A percentile compares a stretch with the other conserved stretches of the same genome.
phyloP scores from a whole-genome alignment of 2,888 invertebrate genomes.

The Fabriciana adippe region DNA sequence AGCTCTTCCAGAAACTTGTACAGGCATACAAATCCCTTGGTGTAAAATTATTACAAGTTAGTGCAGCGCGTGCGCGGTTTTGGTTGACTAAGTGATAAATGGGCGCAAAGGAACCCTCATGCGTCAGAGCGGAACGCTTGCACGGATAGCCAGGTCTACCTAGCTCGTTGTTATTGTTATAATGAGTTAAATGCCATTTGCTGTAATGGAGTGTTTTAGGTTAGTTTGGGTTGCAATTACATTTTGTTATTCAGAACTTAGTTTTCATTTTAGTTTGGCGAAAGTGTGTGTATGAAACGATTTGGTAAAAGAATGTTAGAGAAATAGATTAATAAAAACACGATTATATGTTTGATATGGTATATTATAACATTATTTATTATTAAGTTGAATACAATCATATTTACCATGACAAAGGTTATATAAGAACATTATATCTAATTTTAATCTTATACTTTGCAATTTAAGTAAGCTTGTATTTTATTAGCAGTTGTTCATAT shows the following conservation, averaged over 20 bases:
- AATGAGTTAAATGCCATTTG: constrained; percentile 37
- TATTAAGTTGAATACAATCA: too few species aligned
- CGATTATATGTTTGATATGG: too few species aligned
- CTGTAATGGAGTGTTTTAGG: constrained; percentile 25
- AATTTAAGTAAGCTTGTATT: too few species aligned
- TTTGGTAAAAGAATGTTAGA: too few species aligned
- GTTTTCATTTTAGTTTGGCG: not conserved
- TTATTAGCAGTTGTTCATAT: too few species aligned
- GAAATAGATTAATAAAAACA: too few species aligned
- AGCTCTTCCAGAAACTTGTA: too few species aligned
- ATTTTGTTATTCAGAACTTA: constrained; percentile 15
- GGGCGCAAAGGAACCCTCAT: constrained; percentile 47
- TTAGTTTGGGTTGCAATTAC: constrained; percentile 26
- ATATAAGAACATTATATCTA: too few species aligned
- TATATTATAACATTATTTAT: too few species aligned
- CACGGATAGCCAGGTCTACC: constrained; percentile 27
- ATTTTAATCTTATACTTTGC: too few species aligned
- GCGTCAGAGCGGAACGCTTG: constrained; percentile 49
- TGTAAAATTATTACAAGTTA: constrained; percentile 53
- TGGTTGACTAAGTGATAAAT: constrained; percentile 57
- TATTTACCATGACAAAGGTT: too few species aligned
- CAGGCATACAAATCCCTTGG: constrained; percentile 46
- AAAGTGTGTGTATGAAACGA: too few species aligned
- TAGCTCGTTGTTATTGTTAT: constrained; percentile 35
- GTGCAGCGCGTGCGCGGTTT: constrained; percentile 43